Percentiles rank a stretch among this genome's conserved stretches.
Evolutionary conservation across 2,888 invertebrate genomes (phyloP).

Genomic region (Tipula lateralis): DNA sequence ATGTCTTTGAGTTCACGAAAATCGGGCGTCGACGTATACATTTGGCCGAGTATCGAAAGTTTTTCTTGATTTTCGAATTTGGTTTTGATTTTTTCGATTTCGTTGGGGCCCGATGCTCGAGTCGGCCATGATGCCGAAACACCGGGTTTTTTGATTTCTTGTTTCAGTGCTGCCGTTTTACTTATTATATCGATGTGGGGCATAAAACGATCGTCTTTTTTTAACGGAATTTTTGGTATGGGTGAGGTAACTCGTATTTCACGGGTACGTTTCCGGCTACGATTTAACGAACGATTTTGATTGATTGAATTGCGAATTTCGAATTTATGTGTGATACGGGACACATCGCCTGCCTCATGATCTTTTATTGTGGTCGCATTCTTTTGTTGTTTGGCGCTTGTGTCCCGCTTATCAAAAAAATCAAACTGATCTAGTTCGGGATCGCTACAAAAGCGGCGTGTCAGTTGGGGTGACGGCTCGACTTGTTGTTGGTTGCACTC

Average conservation of each 20-base stretch:
- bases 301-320: constrained; percentile 49
- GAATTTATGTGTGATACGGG: constrained; percentile 57
- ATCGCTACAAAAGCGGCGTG: constrained; percentile 68
- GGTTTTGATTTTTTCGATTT: constrained; percentile 66
- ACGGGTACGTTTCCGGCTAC: constrained; percentile 51
- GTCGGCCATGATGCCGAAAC: constrained; percentile 33
- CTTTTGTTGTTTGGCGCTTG: constrained; percentile 49
- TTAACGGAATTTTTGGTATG: constrained; percentile 59
- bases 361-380: constrained; percentile 46
- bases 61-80: constrained; percentile 60
- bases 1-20: constrained; percentile 71
- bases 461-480: not conserved
- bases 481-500: not conserved
- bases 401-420: constrained; percentile 50
- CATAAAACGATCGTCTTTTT: constrained; percentile 70
- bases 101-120: constrained; percentile 49
- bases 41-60: constrained; percentile 65
- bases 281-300: constrained; percentile 33
- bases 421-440: constrained; percentile 62
- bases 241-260: constrained; percentile 54
- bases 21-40: constrained; percentile 76
- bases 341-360: constrained; percentile 56
- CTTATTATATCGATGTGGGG: constrained; percentile 88
- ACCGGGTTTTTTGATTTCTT: constrained; percentile 48
- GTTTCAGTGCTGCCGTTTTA: constrained; percentile 66